These are phyloP conservation scores for Ctenochaetus hawaiiensis DNA, from an alignment of 2,797 vertebrate genomes.

Conservation along the genomic window DNA sequence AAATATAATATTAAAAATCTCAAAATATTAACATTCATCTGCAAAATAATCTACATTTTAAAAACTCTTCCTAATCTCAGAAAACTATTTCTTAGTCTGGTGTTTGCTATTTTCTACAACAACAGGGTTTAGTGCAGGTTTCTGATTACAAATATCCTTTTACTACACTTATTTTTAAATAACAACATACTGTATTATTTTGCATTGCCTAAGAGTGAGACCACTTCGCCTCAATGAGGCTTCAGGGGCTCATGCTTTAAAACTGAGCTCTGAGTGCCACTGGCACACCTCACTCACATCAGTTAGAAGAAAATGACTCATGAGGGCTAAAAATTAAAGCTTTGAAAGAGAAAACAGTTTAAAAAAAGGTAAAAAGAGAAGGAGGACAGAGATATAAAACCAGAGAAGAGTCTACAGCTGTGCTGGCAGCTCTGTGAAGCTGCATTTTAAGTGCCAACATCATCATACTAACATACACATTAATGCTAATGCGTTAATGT, in stretches of 20 bases:
- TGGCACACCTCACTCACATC: conserved; percentile 47
- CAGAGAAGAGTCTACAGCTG: conserved; percentile 1
- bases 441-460: neutral
- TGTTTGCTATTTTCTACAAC: no score
- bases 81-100: no score
- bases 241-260: conserved; percentile 9
- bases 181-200: neutral
- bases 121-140: neutral
- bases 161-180: neutral
- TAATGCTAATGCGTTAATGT: neutral
- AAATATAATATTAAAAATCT: neutral
- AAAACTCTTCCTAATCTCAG: no score
- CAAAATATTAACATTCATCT: no score
- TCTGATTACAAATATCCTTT: neutral
- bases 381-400: conserved; percentile 1
- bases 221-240: conserved; percentile 2
- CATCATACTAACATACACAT: neutral
- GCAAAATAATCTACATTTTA: no score
- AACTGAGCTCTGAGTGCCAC: conserved; percentile 23
- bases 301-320: conserved; percentile 56
- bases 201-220: neutral
- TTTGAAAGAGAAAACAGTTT: conserved; percentile 3
- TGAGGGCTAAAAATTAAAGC: conserved; percentile 40
- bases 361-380: neutral
- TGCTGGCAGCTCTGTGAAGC: neutral